These are phyloP conservation scores for Arvicola amphibius DNA, from an alignment of 2,797 vertebrate genomes.

Conservation along the genomic window DNA sequence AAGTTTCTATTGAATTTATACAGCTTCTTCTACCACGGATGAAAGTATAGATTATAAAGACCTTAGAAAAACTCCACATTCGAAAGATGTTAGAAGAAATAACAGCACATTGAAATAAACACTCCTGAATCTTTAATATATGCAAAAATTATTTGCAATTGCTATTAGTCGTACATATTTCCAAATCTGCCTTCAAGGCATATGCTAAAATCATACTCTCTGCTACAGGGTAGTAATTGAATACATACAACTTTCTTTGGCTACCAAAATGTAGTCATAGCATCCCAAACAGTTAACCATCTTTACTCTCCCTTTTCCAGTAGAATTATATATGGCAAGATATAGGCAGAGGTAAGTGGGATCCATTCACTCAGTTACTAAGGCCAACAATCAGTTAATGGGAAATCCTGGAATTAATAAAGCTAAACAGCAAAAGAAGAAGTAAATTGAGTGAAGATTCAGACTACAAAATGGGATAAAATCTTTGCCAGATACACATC, in stretches of 20 bases:
- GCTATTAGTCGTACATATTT: constrained; percentile 3
- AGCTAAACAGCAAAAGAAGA: not conserved
- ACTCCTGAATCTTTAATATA: not conserved
- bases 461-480: not conserved
- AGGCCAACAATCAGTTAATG: not conserved
- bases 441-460: not conserved
- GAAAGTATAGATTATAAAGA: constrained; percentile 25
- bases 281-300: not conserved
- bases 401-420: not conserved
- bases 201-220: not conserved
- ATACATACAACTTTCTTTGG: not conserved
- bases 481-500: not conserved
- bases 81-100: not conserved
- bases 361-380: not conserved
- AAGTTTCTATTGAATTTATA: not conserved
- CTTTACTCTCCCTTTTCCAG: not conserved
- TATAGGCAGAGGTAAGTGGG: not conserved
- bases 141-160: not conserved
- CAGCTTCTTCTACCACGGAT: not conserved
- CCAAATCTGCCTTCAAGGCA: not conserved
- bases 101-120: not conserved
- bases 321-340: not conserved
- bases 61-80: not conserved
- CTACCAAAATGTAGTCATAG: not conserved
- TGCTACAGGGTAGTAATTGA: not conserved